A percentile compares a stretch with the other conserved stretches of the same genome.
Conservation (phyloP, 2,113 vertebrate genomes). For the Erythrolamprus reginae region DNA sequence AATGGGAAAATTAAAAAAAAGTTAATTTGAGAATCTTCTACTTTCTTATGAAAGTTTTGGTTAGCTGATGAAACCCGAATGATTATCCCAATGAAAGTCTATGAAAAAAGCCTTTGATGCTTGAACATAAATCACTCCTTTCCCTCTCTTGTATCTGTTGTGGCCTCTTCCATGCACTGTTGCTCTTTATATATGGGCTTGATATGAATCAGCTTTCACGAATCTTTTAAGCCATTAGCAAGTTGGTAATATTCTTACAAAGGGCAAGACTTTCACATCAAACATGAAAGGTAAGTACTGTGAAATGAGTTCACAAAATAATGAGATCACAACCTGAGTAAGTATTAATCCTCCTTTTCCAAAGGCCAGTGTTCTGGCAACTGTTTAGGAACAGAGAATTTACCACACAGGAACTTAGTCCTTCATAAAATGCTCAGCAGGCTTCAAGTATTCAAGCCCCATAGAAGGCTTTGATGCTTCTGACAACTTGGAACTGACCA, state of each 20-base stretch:
- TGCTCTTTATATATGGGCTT: neutral
- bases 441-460: neutral
- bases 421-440: slow-evolving; percentile 14
- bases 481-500: neutral
- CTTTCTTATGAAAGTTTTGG: slow-evolving; percentile 1
- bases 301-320: neutral
- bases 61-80: slow-evolving; percentile 24
- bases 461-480: neutral
- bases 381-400: neutral
- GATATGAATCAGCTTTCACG: neutral
- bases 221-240: neutral
- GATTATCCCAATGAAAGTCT: slow-evolving; percentile 17
- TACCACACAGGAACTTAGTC: neutral
- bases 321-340: neutral
- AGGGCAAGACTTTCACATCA: neutral
- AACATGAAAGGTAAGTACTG: neutral
- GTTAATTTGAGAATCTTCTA: slow-evolving; percentile 39
- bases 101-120: neutral
- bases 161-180: neutral
- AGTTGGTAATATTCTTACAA: neutral
- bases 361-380: slow-evolving; percentile 11
- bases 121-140: neutral
- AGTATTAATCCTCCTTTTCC: neutral
- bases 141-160: neutral
- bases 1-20: slow-evolving; percentile 26